Conservation (phyloP, 2,797 vertebrate species). For the Pseudopleuronectes americanus region DNA sequence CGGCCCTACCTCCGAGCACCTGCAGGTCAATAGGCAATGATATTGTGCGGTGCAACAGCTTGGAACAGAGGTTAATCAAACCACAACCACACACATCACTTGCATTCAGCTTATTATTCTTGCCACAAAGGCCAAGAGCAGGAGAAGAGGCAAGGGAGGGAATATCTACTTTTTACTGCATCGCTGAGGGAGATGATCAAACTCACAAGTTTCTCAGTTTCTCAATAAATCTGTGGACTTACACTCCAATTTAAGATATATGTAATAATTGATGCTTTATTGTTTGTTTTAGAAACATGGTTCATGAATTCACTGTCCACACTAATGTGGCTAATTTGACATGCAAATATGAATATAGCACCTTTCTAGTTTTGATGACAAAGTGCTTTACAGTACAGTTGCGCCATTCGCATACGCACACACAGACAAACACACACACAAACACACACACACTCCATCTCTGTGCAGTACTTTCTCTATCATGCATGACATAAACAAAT, state of each 20-base stretch:
- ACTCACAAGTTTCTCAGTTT: slow-evolving; percentile 13
- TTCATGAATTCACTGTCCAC: no score
- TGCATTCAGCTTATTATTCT: slow-evolving; percentile 70
- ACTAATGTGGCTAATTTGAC: no score
- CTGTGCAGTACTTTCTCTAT: no score
- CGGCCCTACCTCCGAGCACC: slow-evolving; percentile 81
- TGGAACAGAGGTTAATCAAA: slow-evolving; percentile 87
- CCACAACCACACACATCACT: slow-evolving; percentile 67
- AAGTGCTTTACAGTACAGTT: no score
- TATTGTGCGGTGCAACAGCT: slow-evolving; percentile 75
- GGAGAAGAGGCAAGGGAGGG: slow-evolving; percentile 23
- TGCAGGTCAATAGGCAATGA: slow-evolving; percentile 88
- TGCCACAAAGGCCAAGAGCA: slow-evolving; percentile 64
- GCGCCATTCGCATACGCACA: no score
- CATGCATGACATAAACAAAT: no score
- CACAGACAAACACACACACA: no score
- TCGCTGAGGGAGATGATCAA: slow-evolving; percentile 24
- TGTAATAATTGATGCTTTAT: neutral
- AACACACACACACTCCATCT: no score
- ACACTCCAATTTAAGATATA: neutral
- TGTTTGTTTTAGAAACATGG: neutral
- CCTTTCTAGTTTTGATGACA: no score
- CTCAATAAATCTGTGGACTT: slow-evolving; percentile 19
- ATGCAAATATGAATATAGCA: no score
- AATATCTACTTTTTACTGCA: slow-evolving; percentile 24